Evolutionary conservation across 1,140 invertebrate species (phyloP), one percentile per base, ranked within the genome.

Genomic region (Sarcophaga bullata): DNA sequence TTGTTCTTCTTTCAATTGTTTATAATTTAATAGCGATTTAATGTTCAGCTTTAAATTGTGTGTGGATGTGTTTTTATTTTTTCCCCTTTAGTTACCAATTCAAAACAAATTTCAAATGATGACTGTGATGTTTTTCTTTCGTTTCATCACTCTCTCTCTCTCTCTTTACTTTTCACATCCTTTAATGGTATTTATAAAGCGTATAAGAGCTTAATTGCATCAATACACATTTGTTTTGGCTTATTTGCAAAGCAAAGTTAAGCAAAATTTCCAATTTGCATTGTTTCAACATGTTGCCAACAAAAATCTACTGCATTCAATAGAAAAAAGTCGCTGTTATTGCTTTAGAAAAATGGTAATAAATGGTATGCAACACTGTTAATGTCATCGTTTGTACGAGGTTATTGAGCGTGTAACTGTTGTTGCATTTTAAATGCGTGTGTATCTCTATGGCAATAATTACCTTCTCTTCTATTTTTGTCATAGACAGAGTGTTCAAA

Each of bases 11-110:
- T 19, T 19, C 10, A 19, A 19, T 68, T 68, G 62, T 68, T 68
- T 68, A 68, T 25, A 68, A 58, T 58, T 58, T 68, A 19, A 68
- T 19, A 68, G n/a, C 62, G 9, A 68, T 68, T 68, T 68, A 37
- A 37, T 37, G 1, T 37, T 37, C 25, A n/a, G 62, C 17, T 68
- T 68, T n/a, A n/a, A n/a, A n/a, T n/a, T n/a, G n/a, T n/a, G n/a
- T n/a, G n/a, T n/a, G n/a, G n/a, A n/a, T n/a, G n/a, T n/a, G n/a
- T n/a, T n/a, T 25, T 10, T 19, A 19, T 68, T 68, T 68, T 19
- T 68, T 13, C 15, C 13, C 54, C 10, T 13, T 58, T n/a, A 58
- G 54, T 68, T 68, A 9, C 17, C 15, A 19, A 68, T 68, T n/a
- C 25, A 37, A 37, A 37, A 37, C 25, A 37, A 68, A 68, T 19